Evolutionary conservation across 2,113 vertebrate species (phyloP).

Genomic region (Ibidorhyncha struthersii): DNA sequence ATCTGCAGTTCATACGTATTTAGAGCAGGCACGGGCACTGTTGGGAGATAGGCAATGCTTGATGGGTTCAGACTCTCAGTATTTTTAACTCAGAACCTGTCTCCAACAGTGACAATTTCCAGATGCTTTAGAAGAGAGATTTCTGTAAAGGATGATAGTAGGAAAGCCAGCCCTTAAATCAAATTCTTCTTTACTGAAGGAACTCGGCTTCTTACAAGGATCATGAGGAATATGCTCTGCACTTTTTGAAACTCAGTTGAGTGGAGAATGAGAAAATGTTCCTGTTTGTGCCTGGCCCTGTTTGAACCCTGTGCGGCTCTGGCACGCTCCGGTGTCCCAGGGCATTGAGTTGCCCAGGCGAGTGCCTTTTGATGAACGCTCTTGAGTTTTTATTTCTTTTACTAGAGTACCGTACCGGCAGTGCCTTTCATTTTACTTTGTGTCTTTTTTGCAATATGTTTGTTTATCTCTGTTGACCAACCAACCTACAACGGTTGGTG

Average conservation of each 20-base stretch:
- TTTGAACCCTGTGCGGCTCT: not conserved
- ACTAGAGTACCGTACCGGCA: fast-evolving
- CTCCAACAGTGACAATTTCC: not conserved
- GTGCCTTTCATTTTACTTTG: not conserved
- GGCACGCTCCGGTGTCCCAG: not conserved
- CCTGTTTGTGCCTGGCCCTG: not conserved
- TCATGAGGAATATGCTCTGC: not conserved
- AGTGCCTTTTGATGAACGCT: not conserved
- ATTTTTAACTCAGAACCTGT: not conserved
- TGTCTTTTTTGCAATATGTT: not conserved
- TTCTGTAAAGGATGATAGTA: not conserved
- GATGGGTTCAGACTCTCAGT: not conserved
- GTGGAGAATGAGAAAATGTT: not conserved
- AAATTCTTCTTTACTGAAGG: not conserved
- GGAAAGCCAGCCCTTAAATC: not conserved
- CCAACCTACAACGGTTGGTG: not conserved
- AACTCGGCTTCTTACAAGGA: not conserved
- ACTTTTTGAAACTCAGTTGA: not conserved
- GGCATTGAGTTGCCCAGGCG: not conserved
- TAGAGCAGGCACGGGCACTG: not conserved
- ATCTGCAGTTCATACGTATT: fast-evolving
- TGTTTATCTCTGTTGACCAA: not conserved
- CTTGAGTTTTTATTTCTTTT: not conserved
- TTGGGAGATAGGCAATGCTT: not conserved
- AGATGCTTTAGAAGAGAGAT: constrained; percentile 15